Percentiles rank a stretch among this genome's conserved stretches.
Conservation (phyloP, 2,888 invertebrate species). For the Hecatera dysodea region DNA sequence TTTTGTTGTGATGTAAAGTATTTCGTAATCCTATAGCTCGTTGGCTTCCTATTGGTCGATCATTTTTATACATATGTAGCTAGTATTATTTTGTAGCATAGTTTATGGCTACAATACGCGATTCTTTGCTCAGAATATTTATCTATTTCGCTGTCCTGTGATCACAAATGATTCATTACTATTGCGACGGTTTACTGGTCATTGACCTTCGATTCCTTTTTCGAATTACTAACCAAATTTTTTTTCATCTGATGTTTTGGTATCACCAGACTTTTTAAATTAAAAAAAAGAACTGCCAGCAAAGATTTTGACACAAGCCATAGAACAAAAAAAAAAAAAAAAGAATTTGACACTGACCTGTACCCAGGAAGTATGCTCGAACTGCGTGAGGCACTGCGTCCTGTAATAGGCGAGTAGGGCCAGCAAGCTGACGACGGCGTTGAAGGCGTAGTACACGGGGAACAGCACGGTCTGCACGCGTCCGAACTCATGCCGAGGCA, state of each 20-base stretch:
- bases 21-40: conserved; percentile 2
- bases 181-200: not conserved
- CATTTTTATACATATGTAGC: not conserved
- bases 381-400: conserved; percentile 90
- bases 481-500: conserved; percentile 97
- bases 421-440: conserved; percentile 93
- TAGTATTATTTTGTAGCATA: not conserved
- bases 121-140: not conserved
- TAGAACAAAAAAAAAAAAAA: too few relatives aligned
- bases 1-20: not conserved
- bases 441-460: conserved; percentile 96
- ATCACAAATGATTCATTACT: not conserved
- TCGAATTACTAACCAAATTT: not conserved
- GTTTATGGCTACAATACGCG: too few relatives aligned
- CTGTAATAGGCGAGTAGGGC: conserved; percentile 93
- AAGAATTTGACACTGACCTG: conserved; percentile 77
- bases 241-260: too few relatives aligned
- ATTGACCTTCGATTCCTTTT: not conserved
- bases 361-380: conserved; percentile 83
- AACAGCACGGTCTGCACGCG: conserved; percentile 96
- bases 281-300: not conserved
- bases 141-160: not conserved
- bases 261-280: too few relatives aligned
- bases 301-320: too few relatives aligned
- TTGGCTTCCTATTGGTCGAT: not conserved